Conservation (phyloP, 2,888 invertebrate species). For the Lithophane leautieri region DNA sequence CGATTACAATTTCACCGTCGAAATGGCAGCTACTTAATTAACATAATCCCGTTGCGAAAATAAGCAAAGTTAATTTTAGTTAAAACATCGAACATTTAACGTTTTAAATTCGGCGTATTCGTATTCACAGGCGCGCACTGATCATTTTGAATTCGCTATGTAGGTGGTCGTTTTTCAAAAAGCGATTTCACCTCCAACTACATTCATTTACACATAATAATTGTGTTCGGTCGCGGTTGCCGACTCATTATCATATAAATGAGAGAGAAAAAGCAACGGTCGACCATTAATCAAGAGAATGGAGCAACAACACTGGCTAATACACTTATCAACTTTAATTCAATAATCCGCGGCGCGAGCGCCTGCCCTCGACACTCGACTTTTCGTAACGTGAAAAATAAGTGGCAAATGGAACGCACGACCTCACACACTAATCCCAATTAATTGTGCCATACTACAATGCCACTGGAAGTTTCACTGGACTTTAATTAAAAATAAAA, state of each 20-base stretch:
- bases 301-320: conserved; percentile 89
- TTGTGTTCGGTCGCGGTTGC: conserved; percentile 84
- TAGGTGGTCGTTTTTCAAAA: conserved; percentile 73
- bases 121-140: conserved; percentile 64
- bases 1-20: conserved; percentile 80
- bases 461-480: conserved; percentile 62
- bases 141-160: conserved; percentile 72
- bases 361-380: conserved; percentile 80
- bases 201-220: conserved; percentile 87
- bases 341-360: conserved; percentile 85
- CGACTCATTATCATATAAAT: conserved; percentile 89
- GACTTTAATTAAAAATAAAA: conserved; percentile 45
- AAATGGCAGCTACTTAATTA: conserved; percentile 81
- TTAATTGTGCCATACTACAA: conserved; percentile 80
- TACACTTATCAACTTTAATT: conserved; percentile 90
- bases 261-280: conserved; percentile 89
- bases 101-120: conserved; percentile 72
- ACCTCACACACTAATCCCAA: conserved; percentile 85
- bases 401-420: conserved; percentile 83
- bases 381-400: conserved; percentile 87
- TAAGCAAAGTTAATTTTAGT: conserved; percentile 81
- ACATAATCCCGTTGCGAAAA: conserved; percentile 81
- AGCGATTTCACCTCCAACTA: conserved; percentile 80
- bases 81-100: conserved; percentile 76
- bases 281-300: conserved; percentile 88